Percentiles rank a stretch among this genome's conserved stretches.
These are phyloP conservation scores for Erpetoichthys calabaricus DNA, from an alignment of 2,797 vertebrate species.

Conservation along the genomic window DNA sequence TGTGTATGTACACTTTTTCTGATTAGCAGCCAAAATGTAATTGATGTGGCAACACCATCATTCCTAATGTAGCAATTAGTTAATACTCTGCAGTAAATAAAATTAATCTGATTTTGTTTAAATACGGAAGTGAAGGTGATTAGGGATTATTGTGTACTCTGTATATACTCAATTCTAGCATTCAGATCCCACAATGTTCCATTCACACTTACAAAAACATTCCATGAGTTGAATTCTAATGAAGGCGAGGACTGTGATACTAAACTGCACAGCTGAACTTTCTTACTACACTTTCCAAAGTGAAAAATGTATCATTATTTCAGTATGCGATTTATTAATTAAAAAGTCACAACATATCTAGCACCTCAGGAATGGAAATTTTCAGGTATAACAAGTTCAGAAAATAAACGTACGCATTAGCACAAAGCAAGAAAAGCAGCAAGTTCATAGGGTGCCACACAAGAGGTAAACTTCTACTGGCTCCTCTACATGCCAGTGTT, in stretches of 20 bases:
- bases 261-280: background rate
- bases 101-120: constrained; percentile 9
- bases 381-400: too few species aligned
- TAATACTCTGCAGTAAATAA: background rate
- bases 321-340: background rate
- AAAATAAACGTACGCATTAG: too few species aligned
- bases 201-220: constrained; percentile 6
- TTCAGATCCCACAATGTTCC: constrained; percentile 3
- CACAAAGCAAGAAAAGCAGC: too few species aligned
- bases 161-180: background rate
- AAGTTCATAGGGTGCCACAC: too few species aligned
- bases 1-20: background rate
- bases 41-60: background rate
- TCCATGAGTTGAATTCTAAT: constrained; percentile 1
- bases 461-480: too few species aligned
- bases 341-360: background rate
- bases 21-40: background rate
- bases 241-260: background rate
- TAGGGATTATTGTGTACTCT: constrained; percentile 1
- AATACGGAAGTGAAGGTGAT: constrained; percentile 5
- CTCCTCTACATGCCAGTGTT: too few species aligned
- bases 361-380: too few species aligned
- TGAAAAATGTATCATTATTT: background rate
- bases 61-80: constrained; percentile 1
- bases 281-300: background rate